Percentiles rank a stretch among this genome's conserved stretches.
Evolutionary conservation across 2,113 vertebrate species (phyloP).

Genomic region (Crotalus viridis): DNA sequence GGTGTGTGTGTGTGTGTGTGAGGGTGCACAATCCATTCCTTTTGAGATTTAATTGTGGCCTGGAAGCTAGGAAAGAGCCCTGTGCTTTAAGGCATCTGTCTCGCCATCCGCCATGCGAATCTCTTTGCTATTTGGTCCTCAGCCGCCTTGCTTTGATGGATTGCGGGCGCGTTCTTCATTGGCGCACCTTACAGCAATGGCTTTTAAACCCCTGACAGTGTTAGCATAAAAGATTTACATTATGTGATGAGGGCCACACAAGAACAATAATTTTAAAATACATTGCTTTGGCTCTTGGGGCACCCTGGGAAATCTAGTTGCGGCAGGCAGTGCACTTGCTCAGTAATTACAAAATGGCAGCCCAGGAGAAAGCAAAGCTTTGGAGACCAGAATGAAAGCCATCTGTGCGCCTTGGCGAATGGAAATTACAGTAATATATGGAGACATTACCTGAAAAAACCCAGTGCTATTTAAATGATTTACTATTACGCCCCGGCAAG

Average conservation of each 20-base stretch:
- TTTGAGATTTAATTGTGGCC: slow-evolving; percentile 41
- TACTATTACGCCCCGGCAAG: slow-evolving; percentile 79
- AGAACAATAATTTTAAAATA: slow-evolving; percentile 82
- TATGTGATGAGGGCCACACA: slow-evolving; percentile 80
- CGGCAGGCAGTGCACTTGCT: slow-evolving; percentile 66
- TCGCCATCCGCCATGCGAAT: slow-evolving; percentile 58
- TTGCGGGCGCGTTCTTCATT: slow-evolving; percentile 74
- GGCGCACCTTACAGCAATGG: slow-evolving; percentile 75
- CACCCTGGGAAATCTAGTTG: slow-evolving; percentile 77
- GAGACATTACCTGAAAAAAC: slow-evolving; percentile 84
- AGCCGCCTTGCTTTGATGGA: slow-evolving; percentile 72
- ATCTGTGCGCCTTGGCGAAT: slow-evolving; percentile 79
- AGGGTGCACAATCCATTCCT: background rate
- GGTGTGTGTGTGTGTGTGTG: too few relatives aligned
- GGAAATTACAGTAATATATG: slow-evolving; percentile 84
- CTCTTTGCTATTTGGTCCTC: slow-evolving; percentile 67
- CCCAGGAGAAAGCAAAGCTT: slow-evolving; percentile 59
- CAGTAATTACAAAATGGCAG: slow-evolving; percentile 83
- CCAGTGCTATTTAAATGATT: slow-evolving; percentile 80
- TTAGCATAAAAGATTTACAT: slow-evolving; percentile 85
- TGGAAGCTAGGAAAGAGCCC: slow-evolving; percentile 38
- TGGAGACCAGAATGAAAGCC: slow-evolving; percentile 73
- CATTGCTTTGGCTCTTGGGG: slow-evolving; percentile 74
- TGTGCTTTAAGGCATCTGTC: slow-evolving; percentile 45
- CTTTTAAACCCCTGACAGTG: slow-evolving; percentile 76